phyloP scores from a whole-genome alignment of 2,113 vertebrate species.

The Aspiorhynchus laticeps region DNA sequence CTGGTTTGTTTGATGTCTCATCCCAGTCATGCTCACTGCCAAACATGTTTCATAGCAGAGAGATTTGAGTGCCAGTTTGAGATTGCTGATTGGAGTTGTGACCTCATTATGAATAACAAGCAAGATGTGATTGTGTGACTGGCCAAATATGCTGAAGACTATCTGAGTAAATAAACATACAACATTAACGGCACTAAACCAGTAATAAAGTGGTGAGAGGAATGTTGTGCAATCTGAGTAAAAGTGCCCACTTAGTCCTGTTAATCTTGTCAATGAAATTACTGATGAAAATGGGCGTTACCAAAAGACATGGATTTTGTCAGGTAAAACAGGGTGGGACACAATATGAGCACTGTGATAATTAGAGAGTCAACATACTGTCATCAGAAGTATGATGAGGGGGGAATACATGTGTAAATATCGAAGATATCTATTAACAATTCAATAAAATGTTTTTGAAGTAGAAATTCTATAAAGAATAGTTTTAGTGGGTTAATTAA shows the following conservation, averaged over 20 bases:
- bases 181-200: not conserved
- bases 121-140: not conserved
- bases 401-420: too few species aligned
- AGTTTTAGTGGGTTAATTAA: too few species aligned
- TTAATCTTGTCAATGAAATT: not conserved
- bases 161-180: slow-evolving; percentile 10
- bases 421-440: too few species aligned
- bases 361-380: not conserved
- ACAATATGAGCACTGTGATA: not conserved
- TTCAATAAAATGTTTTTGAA: too few species aligned
- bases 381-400: not conserved
- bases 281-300: not conserved
- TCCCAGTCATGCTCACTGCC: not conserved
- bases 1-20: not conserved
- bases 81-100: slow-evolving; percentile 17
- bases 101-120: slow-evolving; percentile 18
- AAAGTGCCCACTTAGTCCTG: not conserved
- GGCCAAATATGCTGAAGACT: slow-evolving; percentile 1
- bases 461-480: too few species aligned
- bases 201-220: not conserved
- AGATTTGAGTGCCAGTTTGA: not conserved
- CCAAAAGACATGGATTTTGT: not conserved
- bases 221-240: not conserved
- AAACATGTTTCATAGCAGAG: slow-evolving; percentile 3
- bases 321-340: not conserved